These are phyloP conservation scores for Euglossa dilemma DNA, from an alignment of 1,140 invertebrate genomes.

Conservation along the genomic window DNA sequence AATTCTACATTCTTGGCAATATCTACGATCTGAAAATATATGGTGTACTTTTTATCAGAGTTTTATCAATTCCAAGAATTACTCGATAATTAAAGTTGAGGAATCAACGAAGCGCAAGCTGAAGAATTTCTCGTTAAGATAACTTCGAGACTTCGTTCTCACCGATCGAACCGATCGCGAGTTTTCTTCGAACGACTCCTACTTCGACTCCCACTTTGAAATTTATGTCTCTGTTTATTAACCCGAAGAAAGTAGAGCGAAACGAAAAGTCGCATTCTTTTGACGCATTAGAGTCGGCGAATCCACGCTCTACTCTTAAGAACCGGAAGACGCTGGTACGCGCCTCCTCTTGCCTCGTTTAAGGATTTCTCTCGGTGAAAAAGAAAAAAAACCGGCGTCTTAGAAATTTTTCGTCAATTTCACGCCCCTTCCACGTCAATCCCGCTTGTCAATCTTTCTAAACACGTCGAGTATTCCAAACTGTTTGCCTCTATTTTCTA, in stretches of 20 bases:
- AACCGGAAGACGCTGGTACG: not conserved
- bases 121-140: too few relatives aligned
- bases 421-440: not conserved
- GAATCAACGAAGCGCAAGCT: too few relatives aligned
- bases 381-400: not conserved
- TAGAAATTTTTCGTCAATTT: not conserved
- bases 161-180: too few relatives aligned
- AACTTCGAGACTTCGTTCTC: too few relatives aligned
- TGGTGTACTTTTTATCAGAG: too few relatives aligned
- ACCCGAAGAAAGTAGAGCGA: constrained; percentile 28
- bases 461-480: too few relatives aligned
- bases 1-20: too few relatives aligned
- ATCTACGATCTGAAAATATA: too few relatives aligned
- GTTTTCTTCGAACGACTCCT: not conserved
- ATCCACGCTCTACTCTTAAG: not conserved
- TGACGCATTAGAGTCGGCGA: not conserved
- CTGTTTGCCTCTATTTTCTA: too few relatives aligned
- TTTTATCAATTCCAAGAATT: too few relatives aligned
- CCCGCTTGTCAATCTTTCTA: not conserved
- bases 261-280: constrained; percentile 36
- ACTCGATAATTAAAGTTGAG: too few relatives aligned
- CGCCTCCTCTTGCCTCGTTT: not conserved
- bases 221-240: not conserved
- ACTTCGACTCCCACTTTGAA: not conserved
- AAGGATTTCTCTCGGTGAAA: not conserved